Percentiles rank a stretch among this genome's conserved stretches.
These are phyloP conservation scores for Epinotia ramella DNA, from an alignment of 2,888 invertebrate species.

Conservation along the genomic window DNA sequence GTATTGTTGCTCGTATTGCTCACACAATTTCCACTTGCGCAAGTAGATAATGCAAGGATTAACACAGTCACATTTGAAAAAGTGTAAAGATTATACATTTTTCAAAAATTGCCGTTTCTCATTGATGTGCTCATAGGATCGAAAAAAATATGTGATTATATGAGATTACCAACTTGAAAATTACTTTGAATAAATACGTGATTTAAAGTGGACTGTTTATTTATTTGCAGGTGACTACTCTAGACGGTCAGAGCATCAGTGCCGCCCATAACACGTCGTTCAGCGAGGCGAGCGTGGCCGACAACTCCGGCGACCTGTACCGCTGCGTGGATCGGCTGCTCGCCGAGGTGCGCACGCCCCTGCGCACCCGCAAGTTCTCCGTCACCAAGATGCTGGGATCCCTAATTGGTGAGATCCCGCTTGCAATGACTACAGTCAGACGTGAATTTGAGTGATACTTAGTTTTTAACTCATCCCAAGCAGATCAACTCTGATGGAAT, in stretches of 20 bases:
- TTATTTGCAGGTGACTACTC: slow-evolving; percentile 87
- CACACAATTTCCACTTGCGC: neutral
- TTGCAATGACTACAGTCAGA: neutral
- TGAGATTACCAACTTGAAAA: too few relatives aligned
- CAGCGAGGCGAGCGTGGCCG: slow-evolving; percentile 93
- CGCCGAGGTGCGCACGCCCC: slow-evolving; percentile 87
- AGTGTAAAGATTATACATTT: neutral
- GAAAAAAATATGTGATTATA: neutral
- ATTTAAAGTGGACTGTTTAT: slow-evolving; percentile 39
- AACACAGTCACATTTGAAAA: neutral
- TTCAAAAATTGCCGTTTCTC: neutral
- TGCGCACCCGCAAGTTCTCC: slow-evolving; percentile 89
- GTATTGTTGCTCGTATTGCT: neutral
- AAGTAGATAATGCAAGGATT: too few relatives aligned
- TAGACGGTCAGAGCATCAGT: slow-evolving; percentile 89
- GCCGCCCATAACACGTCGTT: slow-evolving; percentile 89
- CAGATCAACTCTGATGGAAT: neutral
- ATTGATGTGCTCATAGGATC: neutral
- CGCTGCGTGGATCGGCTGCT: slow-evolving; percentile 89
- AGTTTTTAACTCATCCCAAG: neutral
- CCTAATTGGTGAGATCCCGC: slow-evolving; percentile 82
- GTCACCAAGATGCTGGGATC: slow-evolving; percentile 93
- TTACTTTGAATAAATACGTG: too few relatives aligned
- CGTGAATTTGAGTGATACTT: neutral
- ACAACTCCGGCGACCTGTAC: slow-evolving; percentile 90